These are phyloP conservation scores for Erpornis zantholeuca DNA, from an alignment of 2,113 vertebrate species.

Conservation along the genomic window DNA sequence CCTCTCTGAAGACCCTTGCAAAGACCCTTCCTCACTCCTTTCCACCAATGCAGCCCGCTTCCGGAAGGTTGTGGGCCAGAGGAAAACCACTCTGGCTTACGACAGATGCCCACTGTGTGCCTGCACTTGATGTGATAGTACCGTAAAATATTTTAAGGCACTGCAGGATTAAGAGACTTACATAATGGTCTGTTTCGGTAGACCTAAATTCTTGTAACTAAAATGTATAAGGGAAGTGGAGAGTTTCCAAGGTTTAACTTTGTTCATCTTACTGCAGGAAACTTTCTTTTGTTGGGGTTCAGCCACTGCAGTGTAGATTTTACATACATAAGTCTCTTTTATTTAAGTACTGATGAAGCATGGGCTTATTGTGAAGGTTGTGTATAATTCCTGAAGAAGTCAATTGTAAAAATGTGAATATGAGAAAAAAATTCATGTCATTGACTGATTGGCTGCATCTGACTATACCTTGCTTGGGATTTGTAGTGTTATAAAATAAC, in stretches of 20 bases:
- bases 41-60: too few relatives aligned
- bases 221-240: background rate
- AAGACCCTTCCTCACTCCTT: too few relatives aligned
- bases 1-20: too few relatives aligned
- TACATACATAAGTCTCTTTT: rapidly evolving
- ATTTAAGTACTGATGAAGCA: background rate
- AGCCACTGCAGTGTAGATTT: background rate
- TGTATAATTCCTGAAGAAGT: background rate
- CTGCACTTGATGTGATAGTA: background rate
- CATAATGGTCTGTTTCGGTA: background rate
- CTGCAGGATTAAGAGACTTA: background rate
- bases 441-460: background rate
- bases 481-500: background rate
- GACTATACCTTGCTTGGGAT: background rate
- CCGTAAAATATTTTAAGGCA: conserved; percentile 1
- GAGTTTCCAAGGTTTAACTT: background rate
- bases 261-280: background rate
- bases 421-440: background rate
- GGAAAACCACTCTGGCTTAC: too few relatives aligned
- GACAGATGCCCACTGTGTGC: background rate
- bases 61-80: too few relatives aligned
- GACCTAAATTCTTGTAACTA: background rate
- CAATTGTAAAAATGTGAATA: background rate
- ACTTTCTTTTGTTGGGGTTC: background rate
- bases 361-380: background rate